Base-by-base conservation (phyloP, 2,888 invertebrate species). In the Myathropa florea region DNA sequence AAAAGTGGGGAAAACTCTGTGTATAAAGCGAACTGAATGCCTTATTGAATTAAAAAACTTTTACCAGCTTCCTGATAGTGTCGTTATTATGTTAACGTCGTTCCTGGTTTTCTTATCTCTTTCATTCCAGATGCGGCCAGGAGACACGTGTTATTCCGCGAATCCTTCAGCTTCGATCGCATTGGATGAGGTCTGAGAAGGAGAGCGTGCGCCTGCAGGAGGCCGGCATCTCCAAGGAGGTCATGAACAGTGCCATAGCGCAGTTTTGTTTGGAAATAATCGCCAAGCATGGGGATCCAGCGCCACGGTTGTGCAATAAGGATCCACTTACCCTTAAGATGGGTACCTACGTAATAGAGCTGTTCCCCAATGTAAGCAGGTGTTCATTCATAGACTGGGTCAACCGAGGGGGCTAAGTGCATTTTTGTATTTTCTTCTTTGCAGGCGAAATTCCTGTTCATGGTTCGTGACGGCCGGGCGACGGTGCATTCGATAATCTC, bases 401-500 rank as follows among this genome's bases (percentile, higher is more conserved):
- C 55, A 53, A 64, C 26, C 26, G 46, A n/a, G 24, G 24, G 18
- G 55, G 18, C 4, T 24, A 3, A 12, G n/a, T 21, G 23, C 36
- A 28, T 61, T 3, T 39, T 24, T 39, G 26, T 75, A 0, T 26
- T 28, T 46, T 57, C 14, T 28, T 23, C 3, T 10, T 88, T 88
- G 24, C 89, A 93, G 93, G 97, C 98, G 81, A 99, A 99, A 93
- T 99, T 98, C 93, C 94, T 99, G 90, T 97, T 99, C 93, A 98
- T 99, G 98, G 96, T 99, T 90, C 96, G 99, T 88, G 99, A 99
- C 93, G 99, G 99, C 28, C 95, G 99, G 88, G 99, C 99, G 86
- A 98, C 99, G 26, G 99, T 99, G 86, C 99, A 99, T 94, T 99
- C 99, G 88, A 98, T 99, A 92, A 99, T 99, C 91, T 97, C 97